Percentiles rank a stretch among this genome's conserved stretches.
These are phyloP conservation scores for Nymphalis io DNA, from an alignment of 1,140 invertebrate genomes.

Conservation along the genomic window DNA sequence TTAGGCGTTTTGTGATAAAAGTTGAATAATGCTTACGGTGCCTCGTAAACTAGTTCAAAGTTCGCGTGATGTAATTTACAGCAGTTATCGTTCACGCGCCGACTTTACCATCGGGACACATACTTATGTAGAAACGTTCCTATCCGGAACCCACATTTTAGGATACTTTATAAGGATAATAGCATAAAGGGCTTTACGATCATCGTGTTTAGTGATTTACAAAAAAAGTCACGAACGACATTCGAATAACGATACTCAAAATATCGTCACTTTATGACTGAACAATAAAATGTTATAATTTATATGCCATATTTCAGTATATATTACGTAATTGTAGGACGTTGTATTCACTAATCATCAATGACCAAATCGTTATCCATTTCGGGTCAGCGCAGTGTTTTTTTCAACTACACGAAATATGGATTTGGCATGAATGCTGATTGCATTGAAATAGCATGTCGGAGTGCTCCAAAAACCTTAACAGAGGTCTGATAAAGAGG, in stretches of 20 bases:
- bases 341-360: no score
- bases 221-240: constrained; percentile 37
- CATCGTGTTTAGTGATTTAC: constrained; percentile 44
- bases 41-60: constrained; percentile 49
- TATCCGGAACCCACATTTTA: constrained; percentile 41
- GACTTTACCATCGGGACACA: constrained; percentile 56
- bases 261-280: constrained; percentile 36
- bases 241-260: constrained; percentile 32
- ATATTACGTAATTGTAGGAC: neutral
- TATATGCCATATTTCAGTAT: constrained; percentile 14
- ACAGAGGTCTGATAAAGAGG: no score
- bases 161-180: constrained; percentile 39
- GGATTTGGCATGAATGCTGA: no score
- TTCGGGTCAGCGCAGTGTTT: no score
- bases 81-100: constrained; percentile 39
- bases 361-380: no score
- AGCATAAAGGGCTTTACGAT: constrained; percentile 34
- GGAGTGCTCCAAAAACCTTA: no score
- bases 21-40: constrained; percentile 54
- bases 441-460: no score
- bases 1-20: constrained; percentile 53
- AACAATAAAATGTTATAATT: constrained; percentile 22
- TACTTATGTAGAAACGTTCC: constrained; percentile 38
- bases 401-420: no score
- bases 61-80: constrained; percentile 55